Conservation (phyloP, 2,113 vertebrate genomes). For the Rutilus rutilus region DNA sequence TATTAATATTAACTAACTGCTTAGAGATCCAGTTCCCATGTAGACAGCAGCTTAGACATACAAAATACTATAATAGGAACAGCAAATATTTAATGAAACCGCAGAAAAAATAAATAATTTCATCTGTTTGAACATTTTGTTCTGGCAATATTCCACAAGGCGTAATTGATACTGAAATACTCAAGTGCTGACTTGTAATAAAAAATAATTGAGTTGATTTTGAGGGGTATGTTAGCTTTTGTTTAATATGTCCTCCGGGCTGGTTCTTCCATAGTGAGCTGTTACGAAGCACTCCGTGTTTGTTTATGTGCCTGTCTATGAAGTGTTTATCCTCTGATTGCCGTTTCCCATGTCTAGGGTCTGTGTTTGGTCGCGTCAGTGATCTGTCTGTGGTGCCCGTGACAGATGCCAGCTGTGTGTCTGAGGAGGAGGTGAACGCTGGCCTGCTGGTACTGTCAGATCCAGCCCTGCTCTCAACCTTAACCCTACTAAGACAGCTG, state of each 20-base stretch:
- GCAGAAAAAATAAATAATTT: not conserved
- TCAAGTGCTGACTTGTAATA: not conserved
- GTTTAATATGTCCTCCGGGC: not conserved
- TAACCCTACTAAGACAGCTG: not conserved
- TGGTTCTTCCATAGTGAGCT: not conserved
- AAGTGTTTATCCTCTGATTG: not conserved
- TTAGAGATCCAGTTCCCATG: not conserved
- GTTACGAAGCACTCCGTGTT: not conserved
- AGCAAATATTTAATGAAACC: not conserved
- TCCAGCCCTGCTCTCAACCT: not conserved
- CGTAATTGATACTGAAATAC: not conserved
- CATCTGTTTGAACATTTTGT: not conserved
- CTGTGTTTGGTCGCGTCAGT: not conserved
- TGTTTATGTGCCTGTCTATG: not conserved
- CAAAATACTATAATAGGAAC: not conserved
- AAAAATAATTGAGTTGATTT: not conserved
- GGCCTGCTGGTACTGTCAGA: conserved; percentile 20
- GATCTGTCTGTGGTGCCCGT: not conserved
- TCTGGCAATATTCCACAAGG: not conserved
- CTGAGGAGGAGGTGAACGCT: not conserved
- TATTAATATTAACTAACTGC: no score
- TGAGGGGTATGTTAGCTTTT: not conserved
- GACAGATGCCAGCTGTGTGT: conserved; percentile 26
- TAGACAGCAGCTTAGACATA: not conserved
- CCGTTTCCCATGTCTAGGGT: not conserved